Conservation (phyloP, 1,140 invertebrate genomes). For the Nebria ingens region DNA sequence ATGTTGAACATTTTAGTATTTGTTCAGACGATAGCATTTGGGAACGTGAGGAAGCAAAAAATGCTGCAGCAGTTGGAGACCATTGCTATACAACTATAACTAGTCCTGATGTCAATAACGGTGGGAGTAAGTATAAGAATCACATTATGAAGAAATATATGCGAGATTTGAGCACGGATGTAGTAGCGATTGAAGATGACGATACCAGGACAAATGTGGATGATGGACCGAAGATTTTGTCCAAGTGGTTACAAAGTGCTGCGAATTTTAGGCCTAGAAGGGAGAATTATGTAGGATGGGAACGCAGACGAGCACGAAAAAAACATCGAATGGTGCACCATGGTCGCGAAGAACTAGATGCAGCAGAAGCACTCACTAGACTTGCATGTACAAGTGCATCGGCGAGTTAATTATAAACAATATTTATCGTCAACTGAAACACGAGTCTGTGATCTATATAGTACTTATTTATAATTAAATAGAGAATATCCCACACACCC, state of each 20-base stretch:
- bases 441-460: conserved; percentile 1
- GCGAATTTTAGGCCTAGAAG: conserved; percentile 53
- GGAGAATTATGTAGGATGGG: conserved; percentile 53
- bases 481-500: too few species aligned
- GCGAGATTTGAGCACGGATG: conserved; percentile 23
- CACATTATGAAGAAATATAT: conserved; percentile 48
- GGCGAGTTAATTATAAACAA: neutral
- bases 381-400: conserved; percentile 30
- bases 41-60: conserved; percentile 49
- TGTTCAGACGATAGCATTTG: conserved; percentile 63
- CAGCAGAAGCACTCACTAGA: conserved; percentile 52
- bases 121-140: conserved; percentile 40
- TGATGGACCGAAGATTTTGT: conserved; percentile 40
- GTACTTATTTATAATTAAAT: too few species aligned
- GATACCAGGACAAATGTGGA: conserved; percentile 29
- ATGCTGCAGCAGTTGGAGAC: conserved; percentile 13
- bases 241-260: conserved; percentile 58
- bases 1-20: conserved; percentile 64
- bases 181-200: conserved; percentile 18
- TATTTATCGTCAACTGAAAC: neutral
- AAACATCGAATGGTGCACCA: conserved; percentile 28
- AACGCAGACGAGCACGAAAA: conserved; percentile 17
- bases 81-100: conserved; percentile 20
- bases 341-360: conserved; percentile 56
- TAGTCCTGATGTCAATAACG: conserved; percentile 10